Conservation (phyloP, 2,113 vertebrate genomes). For the Pachycephala philippinensis region DNA sequence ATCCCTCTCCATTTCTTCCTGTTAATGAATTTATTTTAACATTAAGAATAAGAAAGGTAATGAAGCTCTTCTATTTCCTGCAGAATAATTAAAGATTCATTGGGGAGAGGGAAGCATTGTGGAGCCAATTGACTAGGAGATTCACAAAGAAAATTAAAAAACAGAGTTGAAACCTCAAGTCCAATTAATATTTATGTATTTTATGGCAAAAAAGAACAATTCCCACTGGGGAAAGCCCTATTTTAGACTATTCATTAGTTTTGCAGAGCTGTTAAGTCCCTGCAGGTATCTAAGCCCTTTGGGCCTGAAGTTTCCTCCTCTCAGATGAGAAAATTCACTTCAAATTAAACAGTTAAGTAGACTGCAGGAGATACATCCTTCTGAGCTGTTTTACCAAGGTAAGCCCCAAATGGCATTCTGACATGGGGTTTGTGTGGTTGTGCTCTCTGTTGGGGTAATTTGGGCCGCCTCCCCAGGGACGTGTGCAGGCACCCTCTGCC, state of each 20-base stretch:
- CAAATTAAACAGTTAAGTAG: neutral
- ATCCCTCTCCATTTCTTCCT: neutral
- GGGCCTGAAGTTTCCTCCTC: neutral
- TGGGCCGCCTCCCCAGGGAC: fast-evolving
- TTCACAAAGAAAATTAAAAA: conserved; percentile 2
- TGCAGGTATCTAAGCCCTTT: neutral
- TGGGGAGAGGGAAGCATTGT: neutral
- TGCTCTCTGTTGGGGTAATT: fast-evolving
- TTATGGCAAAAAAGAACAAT: neutral
- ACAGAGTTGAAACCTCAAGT: neutral
- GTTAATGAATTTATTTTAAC: conserved; percentile 26
- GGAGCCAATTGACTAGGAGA: neutral
- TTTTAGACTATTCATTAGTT: conserved; percentile 11
- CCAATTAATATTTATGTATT: conserved; percentile 13
- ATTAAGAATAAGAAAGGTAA: neutral
- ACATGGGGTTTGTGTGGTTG: fast-evolving
- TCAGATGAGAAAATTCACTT: neutral
- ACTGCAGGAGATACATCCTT: neutral
- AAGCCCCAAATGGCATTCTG: fast-evolving
- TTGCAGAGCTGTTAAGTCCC: neutral
- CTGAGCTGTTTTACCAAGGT: neutral
- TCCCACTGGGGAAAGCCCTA: neutral
- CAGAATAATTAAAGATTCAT: neutral
- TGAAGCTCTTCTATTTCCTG: neutral
- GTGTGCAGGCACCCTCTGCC: fast-evolving